Base-by-base conservation (phyloP, 2,888 invertebrate genomes). In the Sicus ferrugineus region DNA sequence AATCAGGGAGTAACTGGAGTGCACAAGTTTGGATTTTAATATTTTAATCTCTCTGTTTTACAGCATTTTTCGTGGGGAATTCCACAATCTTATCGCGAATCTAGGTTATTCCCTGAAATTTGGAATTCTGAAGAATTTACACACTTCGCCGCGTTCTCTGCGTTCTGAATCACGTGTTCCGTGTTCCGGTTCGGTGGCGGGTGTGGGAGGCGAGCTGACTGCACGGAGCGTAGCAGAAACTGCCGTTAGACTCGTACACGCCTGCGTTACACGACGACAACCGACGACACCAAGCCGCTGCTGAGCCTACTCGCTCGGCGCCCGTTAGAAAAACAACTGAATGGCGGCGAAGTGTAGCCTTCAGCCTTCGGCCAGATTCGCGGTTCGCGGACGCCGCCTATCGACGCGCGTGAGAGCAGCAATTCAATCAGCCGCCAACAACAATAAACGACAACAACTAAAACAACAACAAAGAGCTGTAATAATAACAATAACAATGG, bases 241-340 rank as follows among this genome's bases (percentile, higher is more conserved):
- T 21, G 66, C 38, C 38, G 66, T 31, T 64, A 52, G 30, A 64
- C 50, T 67, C 46, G 58, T 46, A 46, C 42, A 67, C 58, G 67
- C 30, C 67, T 67, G 67, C 58, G 67, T 67, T 58, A 42, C 42
- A 54, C 64, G 64, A 50, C 52, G 56, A 56, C 23, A 23, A 52
- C 21, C 63, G 65, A 46, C 58, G 58, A 75, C 75, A 75, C 76
- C 67, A 69, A 64, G 72, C 70, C 70, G 68, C 73, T 74, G 70
- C 72, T 73, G 56, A 73, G 73, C 74, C 74, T 80, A 81, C 80
- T 81, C 81, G 80, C 80, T 81, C 81, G 79, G 79, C 79, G 76
- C 78, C 82, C 82, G 82, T 79, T 82, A 80, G 78, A 79, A 80
- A 81, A 83, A 81, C 81, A 81, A 83, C 82, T 81, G 77, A 80